Evolutionary conservation across 2,113 vertebrate genomes (phyloP), one percentile per base, ranked within the genome.

Genomic region (Stegostoma tigrinum): DNA sequence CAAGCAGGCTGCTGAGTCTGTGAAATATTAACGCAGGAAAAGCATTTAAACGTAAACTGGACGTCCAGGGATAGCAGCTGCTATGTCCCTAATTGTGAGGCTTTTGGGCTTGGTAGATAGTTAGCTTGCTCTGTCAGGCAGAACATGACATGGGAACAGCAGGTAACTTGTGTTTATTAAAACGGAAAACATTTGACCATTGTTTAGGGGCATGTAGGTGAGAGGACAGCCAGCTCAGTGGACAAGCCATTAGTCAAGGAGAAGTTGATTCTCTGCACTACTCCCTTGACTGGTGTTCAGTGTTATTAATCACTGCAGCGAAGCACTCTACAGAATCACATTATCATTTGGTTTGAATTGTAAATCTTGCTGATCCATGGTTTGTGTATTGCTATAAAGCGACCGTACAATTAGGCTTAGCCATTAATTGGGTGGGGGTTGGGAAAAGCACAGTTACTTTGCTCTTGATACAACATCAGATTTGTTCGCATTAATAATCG

Each of bases 151-250:
- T 12, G 21, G 21, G 66, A 94, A 45, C 91, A 94, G 91, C 91
- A 68, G 91, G 91, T 68, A 94, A 67, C 38, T 45, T 19, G 66
- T 94, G 91, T 94, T 68, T 94, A 94, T 94, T 94, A 68, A 94
- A 94, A 94, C 70, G 91, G 91, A 38, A 68, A 94, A 94, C 64
- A 94, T 94, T 94, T 94, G 91, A 94, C 91, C 66, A 14, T 70
- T 94, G 38, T 66, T 68, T 68, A 45, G 91, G 91, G 91, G 64
- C 91, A 94, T 68, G 91, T 55, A 94, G 66, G 91, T 94, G 91
- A 94, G 38, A 38, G 66, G 66, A 94, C 66, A 94, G 61, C 5
- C 61, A 21, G 89, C 89, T 38, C 64, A 94, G 91, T 66, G 55
- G 64, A 94, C 61, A 94, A 68, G 64, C 38, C 66, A 94, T 94